These are phyloP conservation scores for Thera obeliscata DNA, from an alignment of 2,888 invertebrate species.

Conservation along the genomic window DNA sequence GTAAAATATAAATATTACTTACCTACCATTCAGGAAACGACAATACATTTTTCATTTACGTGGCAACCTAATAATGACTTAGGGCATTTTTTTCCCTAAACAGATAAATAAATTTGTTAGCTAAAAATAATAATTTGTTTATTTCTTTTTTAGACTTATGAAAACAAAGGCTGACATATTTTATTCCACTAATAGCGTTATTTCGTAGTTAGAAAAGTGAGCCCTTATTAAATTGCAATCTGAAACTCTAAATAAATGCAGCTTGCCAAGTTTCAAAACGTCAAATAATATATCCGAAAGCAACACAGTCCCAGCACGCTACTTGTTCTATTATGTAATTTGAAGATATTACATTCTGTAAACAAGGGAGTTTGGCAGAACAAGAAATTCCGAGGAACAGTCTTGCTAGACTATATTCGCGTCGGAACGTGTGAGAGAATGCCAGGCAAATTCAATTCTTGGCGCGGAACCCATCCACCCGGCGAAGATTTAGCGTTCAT, in stretches of 20 bases:
- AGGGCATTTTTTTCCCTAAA: no score
- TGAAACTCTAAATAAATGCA: background rate
- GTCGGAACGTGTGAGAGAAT: constrained; percentile 44
- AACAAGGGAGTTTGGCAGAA: constrained; percentile 27
- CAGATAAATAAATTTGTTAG: no score
- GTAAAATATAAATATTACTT: no score
- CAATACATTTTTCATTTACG: no score
- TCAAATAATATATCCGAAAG: constrained; percentile 6
- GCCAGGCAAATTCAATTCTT: constrained; percentile 77
- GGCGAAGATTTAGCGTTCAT: constrained; percentile 79
- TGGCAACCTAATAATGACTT: no score
- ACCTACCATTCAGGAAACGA: no score
- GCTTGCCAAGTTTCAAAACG: background rate
- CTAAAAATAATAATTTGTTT: no score
- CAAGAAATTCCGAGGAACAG: constrained; percentile 37
- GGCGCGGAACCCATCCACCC: constrained; percentile 68
- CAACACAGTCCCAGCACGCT: constrained; percentile 4
- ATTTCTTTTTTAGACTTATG: no score
- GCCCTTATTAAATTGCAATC: no score
- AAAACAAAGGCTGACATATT: no score
- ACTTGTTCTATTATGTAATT: constrained; percentile 10
- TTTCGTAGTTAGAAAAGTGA: no score
- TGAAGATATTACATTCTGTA: constrained; percentile 27
- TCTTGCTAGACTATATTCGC: constrained; percentile 41
- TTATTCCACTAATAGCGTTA: no score